Base-by-base conservation (phyloP, 2,888 invertebrate species). In the Spilarctia lutea region DNA sequence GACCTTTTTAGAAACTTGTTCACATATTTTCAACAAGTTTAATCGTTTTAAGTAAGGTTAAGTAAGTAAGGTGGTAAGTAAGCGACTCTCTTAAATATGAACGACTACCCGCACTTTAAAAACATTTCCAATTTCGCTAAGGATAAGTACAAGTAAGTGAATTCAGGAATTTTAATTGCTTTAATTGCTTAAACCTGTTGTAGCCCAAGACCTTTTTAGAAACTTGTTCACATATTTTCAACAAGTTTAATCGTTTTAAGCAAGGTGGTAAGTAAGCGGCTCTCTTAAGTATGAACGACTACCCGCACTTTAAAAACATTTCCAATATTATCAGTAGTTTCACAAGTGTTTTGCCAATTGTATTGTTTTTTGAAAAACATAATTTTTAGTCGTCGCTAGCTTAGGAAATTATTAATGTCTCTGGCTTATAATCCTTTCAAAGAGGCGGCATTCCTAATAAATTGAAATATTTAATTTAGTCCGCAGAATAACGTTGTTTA, bases 391-490 rank as follows among this genome's bases (percentile, higher is more conserved):
- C 63, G 30, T 18, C 8, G 16, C 30, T 18, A 30, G 18, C 30
- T 30, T 2, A 4, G 18, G 16, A 63, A 63, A 18, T 63, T 27
- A 30, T 18, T 16, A 30, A 63, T 30, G 18, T 18, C 60, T 13
- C 18, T 16, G 18, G 42, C 30, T 42, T 63, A 63, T 0, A 39
- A 63, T 63, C 63, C 42, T 30, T 63, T 63, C 11, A 30, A 70
- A 69, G 56, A 56, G n/a, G 33, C 56, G n/a, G 30, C 63, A 30
- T 35, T 69, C 35, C 27, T 42, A 52, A 60, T 65, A 60, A 78
- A 76, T 73, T 81, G 48, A 76, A 77, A 79, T 76, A 81, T 75
- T 82, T 75, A 78, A 79, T 82, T 77, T 63, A 52, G 68, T 60
- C 39, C 75, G 8, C 75, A 73, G 70, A 73, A 73, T 75, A 75